Base-by-base conservation (phyloP, 2,797 vertebrate species). In the Myiotriccus ornatus region DNA sequence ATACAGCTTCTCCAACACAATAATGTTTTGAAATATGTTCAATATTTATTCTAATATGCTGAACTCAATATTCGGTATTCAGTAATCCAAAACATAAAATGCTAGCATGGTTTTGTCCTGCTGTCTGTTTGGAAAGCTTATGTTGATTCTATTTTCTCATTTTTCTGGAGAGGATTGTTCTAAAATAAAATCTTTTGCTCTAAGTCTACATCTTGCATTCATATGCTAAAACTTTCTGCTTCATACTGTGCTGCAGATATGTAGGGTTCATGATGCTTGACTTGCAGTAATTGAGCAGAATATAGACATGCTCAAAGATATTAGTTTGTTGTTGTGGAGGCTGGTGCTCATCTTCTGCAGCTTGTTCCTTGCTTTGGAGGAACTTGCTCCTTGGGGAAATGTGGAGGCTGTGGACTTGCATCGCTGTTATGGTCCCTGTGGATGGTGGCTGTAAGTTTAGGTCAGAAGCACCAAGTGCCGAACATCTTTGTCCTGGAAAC, bases 1-100 rank as follows among this genome's bases (percentile, higher is more conserved):
- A 71, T 78, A 65, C 37, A 60, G 28, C 24, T 73, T 69, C 21
- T 84, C 22, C 64, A 56, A 34, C 41, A 74, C 15, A 53, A 15
- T 23, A 59, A 19, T 50, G 46, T 59, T 80, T 92, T 90, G 65
- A 90, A 69, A 69, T 53, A 10, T 9, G 46, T 86, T 84, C 59
- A 75, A 1, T 81, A 75, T 86, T 93, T 94, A 86, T 90, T 95
- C 14, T 50, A 57, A 64, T 43, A 62, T 81, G 68, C 43, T 65
- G 57, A 89, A 84, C 49, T 94, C 55, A 46, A 3, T 59, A 55
- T 52, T 78, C 32, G 32, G n/a, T 73, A 28, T 79, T 84, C 28
- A 52, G 35, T 84, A 90, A 64, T 88, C n/a, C 12, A 90, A 78
- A 75, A 10, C 10, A n/a, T 52, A 62, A 30, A 39, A 47, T 43